phyloP scores from a whole-genome alignment of 2,888 invertebrate genomes.

The Polymixis lichenea region DNA sequence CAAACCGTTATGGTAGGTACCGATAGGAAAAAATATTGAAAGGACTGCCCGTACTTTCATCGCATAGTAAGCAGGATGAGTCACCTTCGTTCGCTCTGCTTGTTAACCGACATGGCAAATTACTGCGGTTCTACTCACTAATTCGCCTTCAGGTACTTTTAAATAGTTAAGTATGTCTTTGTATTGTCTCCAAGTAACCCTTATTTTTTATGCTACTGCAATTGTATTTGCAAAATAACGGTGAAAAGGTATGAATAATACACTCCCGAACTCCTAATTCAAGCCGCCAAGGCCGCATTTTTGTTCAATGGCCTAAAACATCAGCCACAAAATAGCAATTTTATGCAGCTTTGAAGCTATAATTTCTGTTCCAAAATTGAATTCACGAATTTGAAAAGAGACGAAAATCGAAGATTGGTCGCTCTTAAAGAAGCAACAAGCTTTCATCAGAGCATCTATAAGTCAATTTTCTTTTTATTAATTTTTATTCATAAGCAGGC shows the following conservation, averaged over 20 bases:
- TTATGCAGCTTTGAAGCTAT: neutral
- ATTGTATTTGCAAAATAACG: neutral
- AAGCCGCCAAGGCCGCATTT: neutral
- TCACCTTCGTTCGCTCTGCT: conserved; percentile 64
- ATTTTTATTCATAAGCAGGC: too few species aligned
- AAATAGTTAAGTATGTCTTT: conserved; percentile 8
- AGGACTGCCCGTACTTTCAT: conserved; percentile 70
- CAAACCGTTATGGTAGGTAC: conserved; percentile 45
- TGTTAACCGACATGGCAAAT: conserved; percentile 25
- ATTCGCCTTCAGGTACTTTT: conserved; percentile 30
- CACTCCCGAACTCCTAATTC: neutral
- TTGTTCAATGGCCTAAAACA: neutral
- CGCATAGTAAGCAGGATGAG: conserved; percentile 75
- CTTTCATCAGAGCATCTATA: neutral
- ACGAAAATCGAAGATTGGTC: neutral
- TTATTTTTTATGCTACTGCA: conserved; percentile 9
- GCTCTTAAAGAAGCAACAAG: neutral
- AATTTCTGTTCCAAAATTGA: neutral
- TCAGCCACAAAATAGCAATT: neutral
- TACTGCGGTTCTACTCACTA: conserved; percentile 14
- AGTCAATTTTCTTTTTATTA: neutral
- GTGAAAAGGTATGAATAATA: neutral
- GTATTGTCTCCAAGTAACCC: neutral
- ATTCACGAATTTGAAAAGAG: neutral
- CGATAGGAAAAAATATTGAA: conserved; percentile 55